Base-by-base conservation (phyloP, 2,797 vertebrate genomes). In the Brotula barbata region DNA sequence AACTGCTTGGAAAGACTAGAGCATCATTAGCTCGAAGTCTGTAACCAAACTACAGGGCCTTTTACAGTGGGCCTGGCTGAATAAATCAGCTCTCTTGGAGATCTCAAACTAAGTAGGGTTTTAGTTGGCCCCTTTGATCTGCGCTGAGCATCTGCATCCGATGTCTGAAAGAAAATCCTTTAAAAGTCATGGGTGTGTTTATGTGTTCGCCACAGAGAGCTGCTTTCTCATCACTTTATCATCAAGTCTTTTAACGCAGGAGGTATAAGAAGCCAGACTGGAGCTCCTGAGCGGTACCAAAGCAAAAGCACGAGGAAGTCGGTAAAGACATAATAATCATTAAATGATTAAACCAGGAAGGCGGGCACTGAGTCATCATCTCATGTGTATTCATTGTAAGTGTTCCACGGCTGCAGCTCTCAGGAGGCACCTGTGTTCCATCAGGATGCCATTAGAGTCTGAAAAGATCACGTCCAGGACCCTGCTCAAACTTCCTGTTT, bases 161-260 rank as follows among this genome's bases (percentile, higher is more conserved):
- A 85, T 77, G 87, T 87, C 87, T 90, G 70, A 80, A 71, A 75
- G 72, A 82, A 90, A 91, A 89, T 87, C 85, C 86, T 85, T 90
- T 88, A 85, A 88, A 90, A 88, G 83, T 84, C 70, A 57, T 57
- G 52, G 63, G 76, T 76, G 64, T 77, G 77, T 88, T 90, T 86
- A 88, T 85, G 73, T 88, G 85, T 81, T 68, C 75, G 80, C 81
- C 62, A 56, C 80, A 52, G 74, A 86, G 78, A 77, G 75, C 71
- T 75, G 74, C 68, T 78, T 80, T 86, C 81, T 83, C 87, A 88
- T 88, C 84, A 86, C 78, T 87, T 72, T 80, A 84, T 85, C 79
- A 82, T 83, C 79, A 77, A 68, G 67, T 78, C 77, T 81, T 84
- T 87, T 75, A 82, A 84, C 64, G 64, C 34, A 7, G 46, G 56